Percentiles rank a stretch among this genome's conserved stretches.
phyloP scores from a whole-genome alignment of 2,113 vertebrate genomes.

The Nanger granti region DNA sequence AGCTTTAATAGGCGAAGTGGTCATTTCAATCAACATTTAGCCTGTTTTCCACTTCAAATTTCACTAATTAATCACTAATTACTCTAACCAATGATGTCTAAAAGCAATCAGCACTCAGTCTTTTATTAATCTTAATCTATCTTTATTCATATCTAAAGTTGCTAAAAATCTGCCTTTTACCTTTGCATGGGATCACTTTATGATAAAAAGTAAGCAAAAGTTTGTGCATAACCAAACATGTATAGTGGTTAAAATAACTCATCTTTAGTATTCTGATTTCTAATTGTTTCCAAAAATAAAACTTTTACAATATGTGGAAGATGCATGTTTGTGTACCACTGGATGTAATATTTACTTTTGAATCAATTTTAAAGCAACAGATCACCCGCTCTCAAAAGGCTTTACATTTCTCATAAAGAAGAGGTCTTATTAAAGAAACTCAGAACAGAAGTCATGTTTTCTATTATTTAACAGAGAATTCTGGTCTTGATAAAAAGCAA shows the following conservation, averaged over 20 bases:
- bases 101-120: background rate
- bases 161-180: background rate
- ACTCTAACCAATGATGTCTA: background rate
- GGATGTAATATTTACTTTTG: background rate
- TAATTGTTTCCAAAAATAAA: background rate
- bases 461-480: conserved; percentile 1
- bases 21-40: background rate
- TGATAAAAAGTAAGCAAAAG: background rate
- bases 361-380: background rate
- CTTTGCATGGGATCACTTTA: background rate
- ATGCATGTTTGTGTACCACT: background rate
- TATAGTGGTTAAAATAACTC: background rate
- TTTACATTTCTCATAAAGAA: background rate
- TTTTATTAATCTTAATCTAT: background rate
- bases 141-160: background rate
- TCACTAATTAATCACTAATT: background rate
- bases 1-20: background rate
- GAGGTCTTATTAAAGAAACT: background rate
- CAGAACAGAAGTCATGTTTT: background rate
- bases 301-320: background rate
- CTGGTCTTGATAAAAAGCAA: background rate
- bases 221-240: background rate
- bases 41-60: background rate
- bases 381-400: background rate
- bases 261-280: background rate